Percentiles rank a stretch among this genome's conserved stretches.
phyloP scores from a whole-genome alignment of 2,888 invertebrate species.

The Xanthia togata region DNA sequence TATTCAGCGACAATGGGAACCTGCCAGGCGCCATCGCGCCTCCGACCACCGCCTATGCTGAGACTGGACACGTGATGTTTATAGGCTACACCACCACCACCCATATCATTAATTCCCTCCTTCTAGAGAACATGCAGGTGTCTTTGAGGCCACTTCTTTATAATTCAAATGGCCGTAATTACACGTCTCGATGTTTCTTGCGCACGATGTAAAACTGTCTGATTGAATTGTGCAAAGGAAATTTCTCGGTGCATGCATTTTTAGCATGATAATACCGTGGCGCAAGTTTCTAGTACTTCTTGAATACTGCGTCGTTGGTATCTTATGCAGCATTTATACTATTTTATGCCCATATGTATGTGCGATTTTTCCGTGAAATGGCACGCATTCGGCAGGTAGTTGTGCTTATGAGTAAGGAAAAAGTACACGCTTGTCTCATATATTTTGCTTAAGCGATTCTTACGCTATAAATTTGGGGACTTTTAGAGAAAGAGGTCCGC shows the following conservation, averaged over 20 bases:
- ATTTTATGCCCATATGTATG: conserved; percentile 9
- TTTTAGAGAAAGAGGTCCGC: conserved; percentile 74
- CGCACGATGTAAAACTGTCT: conserved; percentile 44
- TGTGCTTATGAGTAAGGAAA: conserved; percentile 34
- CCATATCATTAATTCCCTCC: conserved; percentile 63
- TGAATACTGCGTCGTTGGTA: conserved; percentile 2
- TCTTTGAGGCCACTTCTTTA: conserved; percentile 68
- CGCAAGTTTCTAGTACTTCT: conserved; percentile 10
- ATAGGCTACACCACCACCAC: conserved; percentile 64
- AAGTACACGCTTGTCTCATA: conserved; percentile 66
- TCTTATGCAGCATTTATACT: conserved; percentile 1
- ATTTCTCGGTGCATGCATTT: conserved; percentile 27
- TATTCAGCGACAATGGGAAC: conserved; percentile 86
- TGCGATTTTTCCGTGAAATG: conserved; percentile 61
- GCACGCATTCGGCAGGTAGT: conserved; percentile 64
- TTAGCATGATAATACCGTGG: conserved; percentile 34
- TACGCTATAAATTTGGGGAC: conserved; percentile 75
- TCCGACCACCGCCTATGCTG: conserved; percentile 63
- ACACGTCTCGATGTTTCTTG: conserved; percentile 36
- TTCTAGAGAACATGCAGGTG: conserved; percentile 78
- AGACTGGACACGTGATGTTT: conserved; percentile 68
- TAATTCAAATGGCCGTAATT: conserved; percentile 58
- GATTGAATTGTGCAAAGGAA: conserved; percentile 38
- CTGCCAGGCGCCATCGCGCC: conserved; percentile 72
- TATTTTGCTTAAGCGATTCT: conserved; percentile 73